Conservation (phyloP, 1,140 invertebrate species). For the Zeugodacus cucurbitae region DNA sequence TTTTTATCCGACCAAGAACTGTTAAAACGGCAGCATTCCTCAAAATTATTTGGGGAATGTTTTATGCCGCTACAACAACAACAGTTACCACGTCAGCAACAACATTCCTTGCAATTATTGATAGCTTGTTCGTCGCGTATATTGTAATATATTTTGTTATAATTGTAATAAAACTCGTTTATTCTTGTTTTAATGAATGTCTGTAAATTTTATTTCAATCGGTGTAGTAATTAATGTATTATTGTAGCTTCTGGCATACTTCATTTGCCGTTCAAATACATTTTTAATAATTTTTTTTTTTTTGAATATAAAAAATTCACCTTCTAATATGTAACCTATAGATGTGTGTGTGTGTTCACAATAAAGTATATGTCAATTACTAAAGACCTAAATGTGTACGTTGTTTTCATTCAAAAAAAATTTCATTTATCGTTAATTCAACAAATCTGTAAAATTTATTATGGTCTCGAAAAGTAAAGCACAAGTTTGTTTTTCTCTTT, state of each 20-base stretch:
- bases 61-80: too few species aligned
- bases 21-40: too few species aligned
- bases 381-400: neutral
- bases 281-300: neutral
- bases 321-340: slow-evolving; percentile 11
- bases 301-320: slow-evolving; percentile 11
- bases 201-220: slow-evolving; percentile 7
- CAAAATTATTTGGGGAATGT: too few species aligned
- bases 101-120: too few species aligned
- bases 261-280: neutral
- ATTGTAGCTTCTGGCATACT: slow-evolving; percentile 7
- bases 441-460: neutral
- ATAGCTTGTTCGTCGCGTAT: too few species aligned
- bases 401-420: neutral
- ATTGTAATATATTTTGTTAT: too few species aligned
- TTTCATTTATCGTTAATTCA: neutral
- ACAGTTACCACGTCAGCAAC: too few species aligned
- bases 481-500: neutral
- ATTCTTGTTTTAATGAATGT: neutral
- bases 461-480: neutral
- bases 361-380: neutral
- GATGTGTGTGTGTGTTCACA: neutral
- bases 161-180: too few species aligned
- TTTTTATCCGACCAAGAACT: too few species aligned
- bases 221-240: neutral